Conservation (phyloP, 2,888 invertebrate genomes). For the Linnaemya tessellans region DNA sequence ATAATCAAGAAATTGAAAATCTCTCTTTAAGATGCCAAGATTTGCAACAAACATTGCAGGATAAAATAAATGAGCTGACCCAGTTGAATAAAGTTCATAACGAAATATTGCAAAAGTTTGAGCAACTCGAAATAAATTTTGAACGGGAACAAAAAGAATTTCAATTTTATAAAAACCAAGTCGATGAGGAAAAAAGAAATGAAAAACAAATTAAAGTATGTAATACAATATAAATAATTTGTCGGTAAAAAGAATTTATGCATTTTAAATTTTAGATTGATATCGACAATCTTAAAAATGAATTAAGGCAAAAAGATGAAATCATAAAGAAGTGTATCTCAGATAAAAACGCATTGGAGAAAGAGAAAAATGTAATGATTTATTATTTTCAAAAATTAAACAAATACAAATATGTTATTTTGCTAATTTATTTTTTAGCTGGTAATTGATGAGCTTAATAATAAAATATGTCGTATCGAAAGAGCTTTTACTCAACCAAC, state of each 20-base stretch:
- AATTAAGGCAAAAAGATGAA: constrained; percentile 65
- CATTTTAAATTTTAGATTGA: constrained; percentile 40
- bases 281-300: constrained; percentile 41
- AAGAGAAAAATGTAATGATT: constrained; percentile 71
- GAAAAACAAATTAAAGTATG: constrained; percentile 47
- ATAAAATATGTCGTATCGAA: constrained; percentile 71
- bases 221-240: not conserved
- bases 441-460: constrained; percentile 70
- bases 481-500: constrained; percentile 70
- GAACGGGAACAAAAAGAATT: constrained; percentile 46
- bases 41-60: constrained; percentile 43
- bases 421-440: constrained; percentile 39
- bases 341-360: constrained; percentile 65
- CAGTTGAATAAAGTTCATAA: constrained; percentile 19
- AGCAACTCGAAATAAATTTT: constrained; percentile 29
- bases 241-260: not conserved
- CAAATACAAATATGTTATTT: not conserved
- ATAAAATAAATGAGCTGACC: not conserved
- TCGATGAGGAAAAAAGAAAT: constrained; percentile 29
- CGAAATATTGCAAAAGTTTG: constrained; percentile 24
- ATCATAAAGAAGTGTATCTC: constrained; percentile 41
- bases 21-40: constrained; percentile 28
- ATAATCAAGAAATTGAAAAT: constrained; percentile 50
- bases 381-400: not conserved
- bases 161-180: constrained; percentile 50